phyloP scores from a whole-genome alignment of 2,888 invertebrate species.

The Odontothrips loti region DNA sequence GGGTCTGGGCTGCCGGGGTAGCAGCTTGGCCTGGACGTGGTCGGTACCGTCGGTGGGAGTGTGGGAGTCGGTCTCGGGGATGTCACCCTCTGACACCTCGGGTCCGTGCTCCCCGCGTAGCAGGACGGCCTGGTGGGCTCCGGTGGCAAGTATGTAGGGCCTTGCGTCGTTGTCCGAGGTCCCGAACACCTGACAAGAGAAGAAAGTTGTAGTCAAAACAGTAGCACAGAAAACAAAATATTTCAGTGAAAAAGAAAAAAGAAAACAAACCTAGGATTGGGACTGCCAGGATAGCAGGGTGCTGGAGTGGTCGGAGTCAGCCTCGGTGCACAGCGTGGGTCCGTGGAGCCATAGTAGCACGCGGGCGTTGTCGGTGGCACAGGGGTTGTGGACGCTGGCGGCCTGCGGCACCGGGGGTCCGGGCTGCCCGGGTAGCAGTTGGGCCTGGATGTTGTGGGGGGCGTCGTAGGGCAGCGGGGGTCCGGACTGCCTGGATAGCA shows the following conservation, averaged over 20 bases:
- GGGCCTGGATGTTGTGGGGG: slow-evolving; percentile 39
- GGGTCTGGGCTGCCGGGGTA: neutral
- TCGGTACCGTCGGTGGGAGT: neutral
- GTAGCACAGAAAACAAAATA: neutral
- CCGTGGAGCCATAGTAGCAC: slow-evolving; percentile 41
- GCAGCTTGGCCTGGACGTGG: neutral
- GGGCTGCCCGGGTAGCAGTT: slow-evolving; percentile 45
- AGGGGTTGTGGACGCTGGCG: slow-evolving; percentile 40
- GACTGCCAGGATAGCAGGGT: slow-evolving; percentile 45
- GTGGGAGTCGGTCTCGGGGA: neutral
- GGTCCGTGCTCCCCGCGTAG: slow-evolving; percentile 44
- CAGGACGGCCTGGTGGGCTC: slow-evolving; percentile 39
- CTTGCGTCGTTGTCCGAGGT: slow-evolving; percentile 30
- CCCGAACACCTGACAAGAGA: neutral
- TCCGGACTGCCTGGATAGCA: slow-evolving; percentile 43
- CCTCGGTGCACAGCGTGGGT: neutral
- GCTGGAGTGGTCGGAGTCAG: slow-evolving; percentile 41
- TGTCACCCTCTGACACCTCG: slow-evolving; percentile 40
- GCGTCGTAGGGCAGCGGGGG: slow-evolving; percentile 36
- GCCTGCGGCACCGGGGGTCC: slow-evolving; percentile 43
- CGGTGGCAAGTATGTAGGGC: slow-evolving; percentile 36
- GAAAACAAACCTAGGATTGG: neutral
- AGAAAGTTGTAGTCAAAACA: neutral
- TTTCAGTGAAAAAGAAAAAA: neutral
- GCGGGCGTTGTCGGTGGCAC: neutral